Conservation (phyloP, 2,888 invertebrate species). For the Alloplasta piceator region DNA sequence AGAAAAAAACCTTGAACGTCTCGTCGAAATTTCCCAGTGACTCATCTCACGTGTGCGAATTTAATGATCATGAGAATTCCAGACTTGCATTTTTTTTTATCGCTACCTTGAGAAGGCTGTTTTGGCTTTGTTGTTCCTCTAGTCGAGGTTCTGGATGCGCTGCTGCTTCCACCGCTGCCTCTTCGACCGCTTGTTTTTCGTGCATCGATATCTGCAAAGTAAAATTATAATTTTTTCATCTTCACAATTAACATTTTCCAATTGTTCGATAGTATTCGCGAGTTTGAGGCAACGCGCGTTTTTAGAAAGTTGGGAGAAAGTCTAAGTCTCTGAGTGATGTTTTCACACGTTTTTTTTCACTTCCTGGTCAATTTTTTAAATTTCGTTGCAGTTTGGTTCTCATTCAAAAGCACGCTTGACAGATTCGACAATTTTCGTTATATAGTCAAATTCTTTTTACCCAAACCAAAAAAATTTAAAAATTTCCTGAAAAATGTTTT, state of each 20-base stretch:
- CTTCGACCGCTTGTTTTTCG: conserved; percentile 68
- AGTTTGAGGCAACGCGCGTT: background rate
- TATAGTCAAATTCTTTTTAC: too few species aligned
- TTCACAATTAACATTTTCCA: conserved; percentile 1
- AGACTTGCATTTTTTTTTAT: background rate
- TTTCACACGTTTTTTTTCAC: background rate
- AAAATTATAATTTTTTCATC: conserved; percentile 5
- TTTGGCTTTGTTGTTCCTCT: conserved; percentile 69
- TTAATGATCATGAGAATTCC: conserved; percentile 38
- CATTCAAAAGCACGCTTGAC: conserved; percentile 44
- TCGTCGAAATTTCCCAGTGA: background rate
- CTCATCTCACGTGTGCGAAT: conserved; percentile 13
- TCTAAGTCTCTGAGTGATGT: background rate
- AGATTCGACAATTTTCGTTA: conserved; percentile 45
- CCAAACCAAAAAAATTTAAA: too few species aligned
- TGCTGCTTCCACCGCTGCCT: conserved; percentile 67
- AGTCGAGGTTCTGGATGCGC: conserved; percentile 61
- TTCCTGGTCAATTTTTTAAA: conserved; percentile 3
- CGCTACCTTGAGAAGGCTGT: conserved; percentile 59
- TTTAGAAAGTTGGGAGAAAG: conserved; percentile 61
- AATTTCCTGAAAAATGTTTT: too few species aligned
- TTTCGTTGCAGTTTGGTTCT: background rate
- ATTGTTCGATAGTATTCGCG: background rate
- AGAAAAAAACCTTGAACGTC: background rate
- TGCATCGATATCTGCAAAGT: conserved; percentile 69